A percentile compares a stretch with the other conserved stretches of the same genome.
phyloP scores from a whole-genome alignment of 2,113 vertebrate species.

The Rhea americana region DNA sequence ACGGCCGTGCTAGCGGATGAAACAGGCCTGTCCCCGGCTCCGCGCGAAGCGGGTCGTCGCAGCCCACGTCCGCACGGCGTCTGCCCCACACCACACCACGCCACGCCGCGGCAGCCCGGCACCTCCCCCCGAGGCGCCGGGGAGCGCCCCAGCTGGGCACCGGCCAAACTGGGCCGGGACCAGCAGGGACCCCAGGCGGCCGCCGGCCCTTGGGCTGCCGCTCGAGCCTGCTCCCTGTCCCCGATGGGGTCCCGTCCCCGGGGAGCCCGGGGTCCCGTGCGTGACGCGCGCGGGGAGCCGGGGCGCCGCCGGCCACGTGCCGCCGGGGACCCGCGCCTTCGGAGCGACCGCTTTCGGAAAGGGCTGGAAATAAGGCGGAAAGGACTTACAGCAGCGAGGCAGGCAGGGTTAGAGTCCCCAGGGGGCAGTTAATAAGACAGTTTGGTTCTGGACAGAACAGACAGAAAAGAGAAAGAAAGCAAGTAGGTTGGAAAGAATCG shows the following conservation, averaged over 20 bases:
- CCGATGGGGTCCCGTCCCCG: not conserved
- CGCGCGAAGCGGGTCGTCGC: not conserved
- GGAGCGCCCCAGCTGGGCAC: not conserved
- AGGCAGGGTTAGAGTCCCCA: slow-evolving; percentile 97
- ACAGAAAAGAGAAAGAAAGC: slow-evolving; percentile 83
- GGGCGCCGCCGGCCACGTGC: not conserved
- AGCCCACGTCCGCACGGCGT: not conserved
- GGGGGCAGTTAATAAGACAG: slow-evolving; percentile 99
- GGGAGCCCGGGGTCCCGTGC: not conserved
- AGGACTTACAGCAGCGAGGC: slow-evolving; percentile 96
- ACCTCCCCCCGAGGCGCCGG: no score
- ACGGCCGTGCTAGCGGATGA: not conserved
- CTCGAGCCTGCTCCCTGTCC: not conserved
- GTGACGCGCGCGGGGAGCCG: no score
- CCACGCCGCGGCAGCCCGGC: accelerated
- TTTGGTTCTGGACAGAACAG: slow-evolving; percentile 96
- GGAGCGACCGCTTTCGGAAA: not conserved
- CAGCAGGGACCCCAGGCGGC: not conserved
- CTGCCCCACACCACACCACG: not conserved
- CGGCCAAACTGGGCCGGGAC: not conserved
- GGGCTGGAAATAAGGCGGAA: slow-evolving; percentile 76
- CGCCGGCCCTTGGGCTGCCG: not conserved
- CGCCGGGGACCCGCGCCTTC: not conserved
- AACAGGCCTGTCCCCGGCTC: not conserved
- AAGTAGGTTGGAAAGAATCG: slow-evolving; percentile 80